Base-by-base conservation (phyloP, 1,140 invertebrate genomes). In the Maniola jurtina region DNA sequence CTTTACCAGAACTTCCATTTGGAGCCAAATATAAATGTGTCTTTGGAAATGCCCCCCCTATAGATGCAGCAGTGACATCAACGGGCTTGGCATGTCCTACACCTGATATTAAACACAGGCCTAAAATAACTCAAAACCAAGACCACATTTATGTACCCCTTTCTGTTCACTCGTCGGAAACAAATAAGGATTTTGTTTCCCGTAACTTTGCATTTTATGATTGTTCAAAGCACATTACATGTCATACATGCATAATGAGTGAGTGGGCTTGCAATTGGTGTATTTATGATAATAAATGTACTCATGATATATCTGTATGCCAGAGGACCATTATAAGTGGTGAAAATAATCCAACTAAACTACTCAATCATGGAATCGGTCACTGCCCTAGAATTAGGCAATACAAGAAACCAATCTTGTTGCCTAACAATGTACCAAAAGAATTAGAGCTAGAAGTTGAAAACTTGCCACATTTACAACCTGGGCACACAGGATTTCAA, bases 181-280 rank as follows among this genome's bases (percentile, higher is more conserved):
- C 97, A 5, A 97, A 98, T 81, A 97, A 98, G 80, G 97, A 99
- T 88, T 98, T 99, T 92, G 97, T 99, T 5, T 97, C 96, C 2
- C 92, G 96, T 58, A 96, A 96, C 85, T 99, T 99, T 89, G 97
- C 97, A 11, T 99, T 97, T 84, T 99, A 97, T 88, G 97, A 99
- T 88, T 99, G 98, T 84, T 95, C 95, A 7, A 94, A 95, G 64
- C 98, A 99, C 84, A 94, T 92, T 10, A 96, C 96, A 73, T 98
- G 97, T 85, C 93, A 94, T 50, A 94, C 95, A 40, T 98, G 97
- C 88, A 96, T 98, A 5, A 94, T 94, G 76, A 96, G 96, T 61
- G 94, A 96, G 72, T 98, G 97, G 97, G 94, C 95, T 3, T 98
- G 97, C 80, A 98, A 96, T 80, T 98, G 98, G 98, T 99, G 98